These are phyloP conservation scores for Callaeas wilsoni DNA, from an alignment of 2,113 vertebrate genomes.

Conservation along the genomic window DNA sequence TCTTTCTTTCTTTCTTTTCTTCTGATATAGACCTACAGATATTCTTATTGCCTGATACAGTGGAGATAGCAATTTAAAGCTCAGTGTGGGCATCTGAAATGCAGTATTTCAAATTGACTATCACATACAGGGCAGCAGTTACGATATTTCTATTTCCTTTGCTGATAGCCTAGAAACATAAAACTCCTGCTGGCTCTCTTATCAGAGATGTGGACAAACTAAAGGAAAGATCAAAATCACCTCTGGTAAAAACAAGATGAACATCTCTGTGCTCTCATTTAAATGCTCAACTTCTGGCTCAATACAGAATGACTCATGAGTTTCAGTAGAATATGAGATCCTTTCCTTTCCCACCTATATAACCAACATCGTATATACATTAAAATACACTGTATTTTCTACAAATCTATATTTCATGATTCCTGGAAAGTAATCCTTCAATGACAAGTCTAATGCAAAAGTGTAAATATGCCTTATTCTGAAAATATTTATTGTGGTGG, in stretches of 20 bases:
- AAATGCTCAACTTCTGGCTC: not conserved
- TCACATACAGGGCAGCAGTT: constrained; percentile 34
- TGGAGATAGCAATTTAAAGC: not conserved
- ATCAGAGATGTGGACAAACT: constrained; percentile 54
- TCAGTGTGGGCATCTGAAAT: constrained; percentile 45
- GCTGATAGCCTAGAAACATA: constrained; percentile 58
- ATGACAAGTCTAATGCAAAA: not conserved
- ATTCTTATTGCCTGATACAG: constrained; percentile 34
- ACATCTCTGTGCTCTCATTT: not conserved
- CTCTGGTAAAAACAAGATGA: constrained; percentile 56
- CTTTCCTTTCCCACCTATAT: not conserved
- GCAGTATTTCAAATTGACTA: constrained; percentile 54
- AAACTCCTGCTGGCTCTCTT: constrained; percentile 57
- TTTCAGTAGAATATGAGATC: not conserved
- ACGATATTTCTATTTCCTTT: constrained; percentile 58
- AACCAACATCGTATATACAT: not conserved
- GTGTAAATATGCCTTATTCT: not conserved
- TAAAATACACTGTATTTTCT: not conserved
- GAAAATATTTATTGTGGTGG: not conserved
- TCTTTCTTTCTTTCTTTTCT: too few relatives aligned
- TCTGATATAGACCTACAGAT: not conserved
- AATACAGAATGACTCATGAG: not conserved
- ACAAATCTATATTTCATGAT: not conserved
- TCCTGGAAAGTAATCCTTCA: not conserved
- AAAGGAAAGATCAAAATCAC: constrained; percentile 45